phyloP scores from a whole-genome alignment of 2,888 invertebrate species.

The Drosophila peninsularis region DNA sequence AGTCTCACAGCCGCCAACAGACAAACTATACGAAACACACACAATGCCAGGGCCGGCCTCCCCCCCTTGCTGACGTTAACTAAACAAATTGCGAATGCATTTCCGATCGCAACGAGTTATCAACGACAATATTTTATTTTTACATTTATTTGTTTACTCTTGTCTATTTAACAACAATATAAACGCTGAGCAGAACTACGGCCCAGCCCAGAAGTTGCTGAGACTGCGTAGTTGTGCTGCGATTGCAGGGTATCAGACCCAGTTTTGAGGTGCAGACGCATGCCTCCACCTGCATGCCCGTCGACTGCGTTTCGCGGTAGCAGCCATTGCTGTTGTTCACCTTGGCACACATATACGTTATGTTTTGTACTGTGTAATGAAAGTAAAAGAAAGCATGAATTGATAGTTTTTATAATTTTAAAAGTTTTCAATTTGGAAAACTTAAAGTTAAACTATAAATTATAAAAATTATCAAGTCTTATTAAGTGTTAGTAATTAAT shows the following conservation, averaged over 20 bases:
- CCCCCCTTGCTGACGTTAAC: constrained; percentile 8
- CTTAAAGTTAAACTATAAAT: too few species aligned
- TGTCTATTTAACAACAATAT: constrained; percentile 59
- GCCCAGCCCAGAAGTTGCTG: constrained; percentile 45
- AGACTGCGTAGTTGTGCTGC: constrained; percentile 20
- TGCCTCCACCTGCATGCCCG: constrained; percentile 85
- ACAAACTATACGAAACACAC: constrained; percentile 19
- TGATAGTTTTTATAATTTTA: too few species aligned
- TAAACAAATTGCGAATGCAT: constrained; percentile 46
- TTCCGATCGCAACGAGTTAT: constrained; percentile 29
- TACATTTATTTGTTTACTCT: background rate
- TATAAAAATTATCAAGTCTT: too few species aligned
- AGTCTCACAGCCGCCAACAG: background rate
- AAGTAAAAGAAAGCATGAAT: background rate
- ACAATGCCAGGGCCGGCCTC: background rate
- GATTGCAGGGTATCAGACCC: constrained; percentile 85
- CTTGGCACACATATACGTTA: constrained; percentile 89
- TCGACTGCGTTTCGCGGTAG: constrained; percentile 85
- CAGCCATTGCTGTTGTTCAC: constrained; percentile 87
- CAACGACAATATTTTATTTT: constrained; percentile 17
- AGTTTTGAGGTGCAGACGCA: constrained; percentile 85
- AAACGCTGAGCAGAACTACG: constrained; percentile 27
- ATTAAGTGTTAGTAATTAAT: too few species aligned
- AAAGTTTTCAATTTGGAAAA: too few species aligned
- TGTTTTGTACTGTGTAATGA: constrained; percentile 87